These are phyloP conservation scores for Bruchidius siliquastri DNA, from an alignment of 2,888 invertebrate species.

Conservation along the genomic window DNA sequence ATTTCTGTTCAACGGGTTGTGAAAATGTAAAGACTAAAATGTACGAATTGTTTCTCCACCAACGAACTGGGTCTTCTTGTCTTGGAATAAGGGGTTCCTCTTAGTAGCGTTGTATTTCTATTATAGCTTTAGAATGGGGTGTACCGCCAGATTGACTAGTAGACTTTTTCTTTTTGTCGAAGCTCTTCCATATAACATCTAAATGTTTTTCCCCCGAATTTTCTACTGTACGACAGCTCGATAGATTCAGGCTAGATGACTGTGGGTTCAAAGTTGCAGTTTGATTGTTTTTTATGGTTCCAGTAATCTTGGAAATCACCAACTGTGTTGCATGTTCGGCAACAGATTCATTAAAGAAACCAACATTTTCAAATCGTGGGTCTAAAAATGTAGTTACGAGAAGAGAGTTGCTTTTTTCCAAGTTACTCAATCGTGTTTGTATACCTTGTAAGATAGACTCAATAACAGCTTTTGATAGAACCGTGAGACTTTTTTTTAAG, in stretches of 20 bases:
- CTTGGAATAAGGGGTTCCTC: slow-evolving; percentile 16
- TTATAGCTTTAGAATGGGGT: slow-evolving; percentile 16
- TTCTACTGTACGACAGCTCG: not conserved
- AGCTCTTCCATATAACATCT: not conserved
- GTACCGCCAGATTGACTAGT: slow-evolving; percentile 9
- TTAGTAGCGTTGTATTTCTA: slow-evolving; percentile 19
- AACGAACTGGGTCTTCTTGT: slow-evolving; percentile 14
- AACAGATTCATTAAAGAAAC: slow-evolving; percentile 11
- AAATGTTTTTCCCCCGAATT: not conserved
- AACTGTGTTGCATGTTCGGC: slow-evolving; percentile 7
- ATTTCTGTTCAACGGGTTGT: too few relatives aligned
- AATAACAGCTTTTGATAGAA: slow-evolving; percentile 3
- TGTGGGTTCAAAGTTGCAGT: not conserved
- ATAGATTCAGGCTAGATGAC: too few relatives aligned
- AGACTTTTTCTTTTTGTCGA: not conserved
- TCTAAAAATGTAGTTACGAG: slow-evolving; percentile 21
- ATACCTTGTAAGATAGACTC: slow-evolving; percentile 8
- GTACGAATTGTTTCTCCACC: slow-evolving; percentile 19
- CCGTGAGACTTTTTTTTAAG: slow-evolving; percentile 8
- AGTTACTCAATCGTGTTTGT: slow-evolving; percentile 13
- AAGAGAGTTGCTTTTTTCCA: slow-evolving; percentile 19
- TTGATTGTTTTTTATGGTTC: not conserved
- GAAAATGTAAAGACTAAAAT: too few relatives aligned
- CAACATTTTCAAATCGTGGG: slow-evolving; percentile 23
- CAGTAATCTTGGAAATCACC: slow-evolving; percentile 4